Base-by-base conservation (phyloP, 2,113 vertebrate species). In the Anas platyrhynchos region DNA sequence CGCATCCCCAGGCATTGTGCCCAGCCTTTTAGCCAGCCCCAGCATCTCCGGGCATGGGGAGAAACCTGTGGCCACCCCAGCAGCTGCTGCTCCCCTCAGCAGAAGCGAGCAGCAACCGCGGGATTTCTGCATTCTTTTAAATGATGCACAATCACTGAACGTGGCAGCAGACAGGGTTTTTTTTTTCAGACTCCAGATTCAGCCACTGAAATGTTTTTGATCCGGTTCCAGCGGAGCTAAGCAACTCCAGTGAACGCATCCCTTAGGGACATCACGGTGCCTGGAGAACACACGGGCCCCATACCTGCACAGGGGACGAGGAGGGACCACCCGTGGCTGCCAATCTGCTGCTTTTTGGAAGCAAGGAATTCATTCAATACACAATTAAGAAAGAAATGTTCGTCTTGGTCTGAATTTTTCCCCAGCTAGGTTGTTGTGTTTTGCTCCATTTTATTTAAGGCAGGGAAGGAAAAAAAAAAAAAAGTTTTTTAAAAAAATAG, bases 401-500 rank as follows among this genome's bases (percentile, higher is more conserved):
- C 8, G 1, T 7, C 65, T 88, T 71, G 50, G 56, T 29, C 75
- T 29, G 7, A n/a, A 1, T 79, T 84, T 71, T 81, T 12, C 44
- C 43, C 58, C 65, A 2, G 36, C 73, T 50, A 76, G 52, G 71
- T 94, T 46, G 92, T 58, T 93, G 78, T 95, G 68, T 61, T 94
- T 96, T 87, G 29, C 83, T 94, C 79, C 36, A 13, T 94, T 93
- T 94, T 96, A 91, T 89, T 94, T 88, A 92, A 96, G 59, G 77
- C 43, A 36, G 50, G 2, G 15, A 2, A 31, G 34, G 16, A 50
- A 44, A 80, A 69, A 90, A 93, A 72, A 65, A 62, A 62, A 66
- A 26, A 50, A 44, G 73, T 5, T 21, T 48, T 4, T 18, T 20
- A 50, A 44, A 80, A 93, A 72, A 65, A 46, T 54, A 66, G 55